A percentile compares a stretch with the other conserved stretches of the same genome.
These are phyloP conservation scores for Andrena hattorfiana DNA, from an alignment of 2,888 invertebrate species.

Conservation along the genomic window DNA sequence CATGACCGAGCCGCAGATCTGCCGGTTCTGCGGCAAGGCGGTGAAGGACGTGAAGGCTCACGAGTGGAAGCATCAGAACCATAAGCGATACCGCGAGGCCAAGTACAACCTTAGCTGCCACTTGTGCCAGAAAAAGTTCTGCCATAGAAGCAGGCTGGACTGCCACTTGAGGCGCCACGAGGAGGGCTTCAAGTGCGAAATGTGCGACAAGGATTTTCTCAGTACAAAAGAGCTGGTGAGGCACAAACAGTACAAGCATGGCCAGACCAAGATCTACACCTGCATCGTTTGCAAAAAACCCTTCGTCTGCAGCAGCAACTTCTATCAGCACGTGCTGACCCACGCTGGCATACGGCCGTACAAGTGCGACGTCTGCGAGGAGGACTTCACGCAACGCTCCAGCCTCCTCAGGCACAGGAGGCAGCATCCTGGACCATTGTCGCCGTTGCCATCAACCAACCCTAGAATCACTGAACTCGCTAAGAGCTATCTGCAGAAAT, in stretches of 20 bases:
- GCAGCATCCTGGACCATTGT: conserved; percentile 75
- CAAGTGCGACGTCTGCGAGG: conserved; percentile 78
- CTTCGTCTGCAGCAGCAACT: conserved; percentile 74
- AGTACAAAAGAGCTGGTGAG: conserved; percentile 69
- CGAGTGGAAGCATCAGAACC: conserved; percentile 76
- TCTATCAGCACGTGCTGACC: conserved; percentile 77
- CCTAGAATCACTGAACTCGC: conserved; percentile 76
- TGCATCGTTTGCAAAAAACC: conserved; percentile 74
- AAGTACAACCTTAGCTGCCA: conserved; percentile 69
- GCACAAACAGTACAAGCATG: conserved; percentile 72
- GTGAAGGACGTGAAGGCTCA: conserved; percentile 75
- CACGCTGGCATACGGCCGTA: conserved; percentile 79
- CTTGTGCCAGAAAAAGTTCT: conserved; percentile 74
- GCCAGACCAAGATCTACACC: conserved; percentile 56
- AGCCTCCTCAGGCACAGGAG: conserved; percentile 75
- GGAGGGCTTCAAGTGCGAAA: conserved; percentile 69
- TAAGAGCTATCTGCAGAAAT: conserved; percentile 61
- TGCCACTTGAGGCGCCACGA: conserved; percentile 74
- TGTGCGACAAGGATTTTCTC: conserved; percentile 70
- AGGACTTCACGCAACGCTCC: conserved; percentile 77
- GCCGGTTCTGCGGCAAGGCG: conserved; percentile 75
- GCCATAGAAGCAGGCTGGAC: conserved; percentile 72
- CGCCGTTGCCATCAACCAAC: conserved; percentile 61
- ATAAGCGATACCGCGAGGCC: conserved; percentile 44
- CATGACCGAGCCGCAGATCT: conserved; percentile 65